These are phyloP conservation scores for Charadrius vociferus DNA, from an alignment of 2,113 vertebrate species.

Conservation along the genomic window DNA sequence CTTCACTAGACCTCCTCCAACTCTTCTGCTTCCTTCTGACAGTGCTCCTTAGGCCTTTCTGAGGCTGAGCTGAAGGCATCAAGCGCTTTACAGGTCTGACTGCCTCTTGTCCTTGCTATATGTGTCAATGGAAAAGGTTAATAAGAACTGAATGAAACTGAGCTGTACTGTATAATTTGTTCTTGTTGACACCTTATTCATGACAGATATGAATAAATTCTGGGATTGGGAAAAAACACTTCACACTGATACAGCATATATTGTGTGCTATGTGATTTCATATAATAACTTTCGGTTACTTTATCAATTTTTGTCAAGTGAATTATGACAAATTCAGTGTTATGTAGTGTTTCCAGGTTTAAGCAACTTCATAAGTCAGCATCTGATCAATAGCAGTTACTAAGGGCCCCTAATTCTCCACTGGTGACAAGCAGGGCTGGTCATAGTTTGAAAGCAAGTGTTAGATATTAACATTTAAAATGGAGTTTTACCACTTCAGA, in stretches of 20 bases:
- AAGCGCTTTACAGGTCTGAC: neutral
- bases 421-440: neutral
- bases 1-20: neutral
- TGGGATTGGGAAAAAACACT: neutral
- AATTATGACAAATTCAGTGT: neutral
- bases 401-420: neutral
- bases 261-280: neutral
- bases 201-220: neutral
- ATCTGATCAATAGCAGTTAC: neutral
- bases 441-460: neutral
- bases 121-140: neutral
- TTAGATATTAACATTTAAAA: neutral
- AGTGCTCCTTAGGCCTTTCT: neutral
- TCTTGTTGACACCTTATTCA: neutral
- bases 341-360: neutral
- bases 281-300: neutral
- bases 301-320: neutral
- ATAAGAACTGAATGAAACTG: neutral
- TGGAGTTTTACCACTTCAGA: neutral
- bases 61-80: neutral
- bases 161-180: neutral
- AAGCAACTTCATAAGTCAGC: neutral
- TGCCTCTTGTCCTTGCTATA: neutral
- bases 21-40: neutral
- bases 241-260: neutral